Evolutionary conservation across 23 tunicate species (phyloP).

Genomic region (Trididemnum miniatum): DNA sequence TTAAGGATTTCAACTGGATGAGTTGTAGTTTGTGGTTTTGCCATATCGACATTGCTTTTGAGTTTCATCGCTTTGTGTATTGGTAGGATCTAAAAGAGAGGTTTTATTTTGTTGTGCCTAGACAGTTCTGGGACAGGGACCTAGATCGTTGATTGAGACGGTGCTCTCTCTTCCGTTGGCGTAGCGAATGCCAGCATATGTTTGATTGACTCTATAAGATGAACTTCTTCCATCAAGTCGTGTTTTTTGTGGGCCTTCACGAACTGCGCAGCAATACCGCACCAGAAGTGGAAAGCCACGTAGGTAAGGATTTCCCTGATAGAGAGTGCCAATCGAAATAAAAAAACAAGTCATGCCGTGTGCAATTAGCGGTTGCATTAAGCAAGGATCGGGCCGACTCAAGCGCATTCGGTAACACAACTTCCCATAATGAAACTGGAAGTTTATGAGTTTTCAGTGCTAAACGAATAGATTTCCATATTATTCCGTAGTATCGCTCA

Average conservation of each 20-base stretch:
- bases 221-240: slow-evolving; percentile 29
- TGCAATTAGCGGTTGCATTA: slow-evolving; percentile 8
- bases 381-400: slow-evolving; percentile 22
- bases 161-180: slow-evolving; percentile 19
- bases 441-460: slow-evolving; percentile 17
- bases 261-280: slow-evolving; percentile 22
- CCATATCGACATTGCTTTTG: too few relatives aligned
- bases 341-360: slow-evolving; percentile 21
- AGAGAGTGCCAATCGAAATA: slow-evolving; percentile 3
- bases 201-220: slow-evolving; percentile 12
- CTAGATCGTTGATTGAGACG: slow-evolving; percentile 26
- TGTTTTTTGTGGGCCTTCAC: neutral
- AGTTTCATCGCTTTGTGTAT: too few relatives aligned
- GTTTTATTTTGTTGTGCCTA: neutral
- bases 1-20: neutral
- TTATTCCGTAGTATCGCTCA: slow-evolving; percentile 26
- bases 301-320: slow-evolving; percentile 19
- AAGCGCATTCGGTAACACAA: slow-evolving; percentile 10
- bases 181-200: slow-evolving; percentile 17
- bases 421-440: slow-evolving; percentile 13
- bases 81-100: neutral
- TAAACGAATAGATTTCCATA: slow-evolving; percentile 23
- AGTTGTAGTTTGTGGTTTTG: neutral
- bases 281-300: slow-evolving; percentile 30
- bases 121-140: slow-evolving; percentile 21